phyloP scores from a whole-genome alignment of 2,888 invertebrate genomes.

The Keiferia lycopersicella region DNA sequence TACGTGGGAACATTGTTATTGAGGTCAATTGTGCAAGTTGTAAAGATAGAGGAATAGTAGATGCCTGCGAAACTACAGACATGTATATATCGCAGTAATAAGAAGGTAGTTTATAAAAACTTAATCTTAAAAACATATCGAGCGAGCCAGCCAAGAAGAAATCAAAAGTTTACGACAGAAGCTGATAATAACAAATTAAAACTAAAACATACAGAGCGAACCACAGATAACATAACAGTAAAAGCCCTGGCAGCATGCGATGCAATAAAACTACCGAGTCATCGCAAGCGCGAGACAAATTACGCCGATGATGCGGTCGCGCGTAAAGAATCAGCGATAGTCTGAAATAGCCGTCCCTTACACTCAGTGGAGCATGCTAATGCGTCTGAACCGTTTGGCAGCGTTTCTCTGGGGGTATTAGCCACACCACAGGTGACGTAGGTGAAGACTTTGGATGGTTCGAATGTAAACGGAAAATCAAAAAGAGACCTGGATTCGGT shows the following conservation, averaged over 20 bases:
- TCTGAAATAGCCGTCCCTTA: constrained; percentile 57
- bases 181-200: not conserved
- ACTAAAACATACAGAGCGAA: not conserved
- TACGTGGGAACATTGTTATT: constrained; percentile 2
- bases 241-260: not conserved
- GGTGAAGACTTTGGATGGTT: not conserved
- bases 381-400: constrained; percentile 57
- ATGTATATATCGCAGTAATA: not conserved
- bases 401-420: constrained; percentile 14
- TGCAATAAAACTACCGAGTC: not conserved
- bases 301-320: constrained; percentile 32
- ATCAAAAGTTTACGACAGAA: not conserved
- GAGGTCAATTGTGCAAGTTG: not conserved
- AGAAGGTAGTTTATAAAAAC: not conserved
- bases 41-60: not conserved
- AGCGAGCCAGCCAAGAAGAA: not conserved
- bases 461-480: not conserved
- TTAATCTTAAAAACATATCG: too few species aligned
- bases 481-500: not conserved
- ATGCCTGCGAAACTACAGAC: not conserved
- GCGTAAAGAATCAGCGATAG: constrained; percentile 41
- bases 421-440: not conserved
- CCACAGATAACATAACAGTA: constrained; percentile 2
- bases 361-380: constrained; percentile 50
- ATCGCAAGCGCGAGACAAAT: constrained; percentile 26